Evolutionary conservation across 2,113 vertebrate genomes (phyloP).

Genomic region (Microtus ochrogaster): DNA sequence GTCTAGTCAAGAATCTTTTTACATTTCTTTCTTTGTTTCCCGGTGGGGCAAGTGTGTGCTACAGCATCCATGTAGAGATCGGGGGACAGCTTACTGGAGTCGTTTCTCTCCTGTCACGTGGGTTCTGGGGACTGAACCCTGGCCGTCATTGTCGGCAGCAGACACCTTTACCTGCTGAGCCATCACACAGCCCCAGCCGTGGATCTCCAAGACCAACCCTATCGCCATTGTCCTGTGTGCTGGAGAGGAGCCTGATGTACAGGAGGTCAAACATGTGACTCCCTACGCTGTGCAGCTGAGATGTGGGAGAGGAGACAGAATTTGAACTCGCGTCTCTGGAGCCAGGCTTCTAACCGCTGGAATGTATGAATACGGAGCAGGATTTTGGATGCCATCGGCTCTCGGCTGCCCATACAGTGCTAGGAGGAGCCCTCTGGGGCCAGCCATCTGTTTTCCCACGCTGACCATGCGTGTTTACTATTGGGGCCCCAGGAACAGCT

Average conservation of each 20-base stretch:
- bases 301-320: not conserved
- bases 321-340: not conserved
- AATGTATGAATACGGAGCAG: rapidly evolving
- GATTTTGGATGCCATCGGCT: not conserved
- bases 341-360: not conserved
- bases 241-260: not conserved
- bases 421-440: not conserved
- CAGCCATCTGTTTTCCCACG: not conserved
- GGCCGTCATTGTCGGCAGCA: not conserved
- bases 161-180: not conserved
- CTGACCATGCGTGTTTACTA: not conserved
- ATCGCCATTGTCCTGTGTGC: not conserved
- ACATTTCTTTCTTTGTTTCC: not conserved
- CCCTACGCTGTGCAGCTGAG: not conserved
- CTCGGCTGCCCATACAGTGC: not conserved
- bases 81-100: not conserved
- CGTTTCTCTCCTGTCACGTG: not conserved
- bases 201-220: not conserved
- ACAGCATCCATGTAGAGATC: not conserved
- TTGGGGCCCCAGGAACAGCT: not conserved
- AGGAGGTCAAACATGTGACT: not conserved
- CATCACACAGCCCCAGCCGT: not conserved
- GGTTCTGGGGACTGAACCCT: not conserved
- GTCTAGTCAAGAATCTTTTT: too few relatives aligned
- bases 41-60: too few relatives aligned